Conservation (phyloP, 2,113 vertebrate species). For the Urocynchramus pylzowi region DNA sequence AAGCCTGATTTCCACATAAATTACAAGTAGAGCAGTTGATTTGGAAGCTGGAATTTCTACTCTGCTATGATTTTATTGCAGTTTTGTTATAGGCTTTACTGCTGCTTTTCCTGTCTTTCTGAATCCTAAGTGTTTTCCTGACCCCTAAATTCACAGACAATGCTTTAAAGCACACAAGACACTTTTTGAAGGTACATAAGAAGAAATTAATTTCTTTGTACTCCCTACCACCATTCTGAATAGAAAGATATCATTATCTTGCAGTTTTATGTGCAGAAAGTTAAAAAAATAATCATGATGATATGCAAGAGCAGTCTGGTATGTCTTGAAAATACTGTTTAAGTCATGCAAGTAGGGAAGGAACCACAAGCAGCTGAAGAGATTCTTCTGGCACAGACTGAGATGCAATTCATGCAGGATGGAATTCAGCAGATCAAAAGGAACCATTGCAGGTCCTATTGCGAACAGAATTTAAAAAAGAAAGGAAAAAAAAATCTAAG, state of each 20-base stretch:
- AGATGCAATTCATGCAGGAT: neutral
- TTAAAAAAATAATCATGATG: neutral
- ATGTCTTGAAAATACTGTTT: neutral
- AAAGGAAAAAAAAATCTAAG: fast-evolving
- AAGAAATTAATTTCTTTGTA: neutral
- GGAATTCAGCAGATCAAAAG: neutral
- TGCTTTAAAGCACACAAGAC: neutral
- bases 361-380: neutral
- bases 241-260: neutral
- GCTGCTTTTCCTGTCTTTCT: neutral
- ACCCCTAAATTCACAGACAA: neutral
- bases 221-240: neutral
- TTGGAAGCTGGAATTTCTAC: neutral
- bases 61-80: neutral
- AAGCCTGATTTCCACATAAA: neutral
- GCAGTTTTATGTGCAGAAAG: neutral
- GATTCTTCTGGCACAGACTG: neutral
- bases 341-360: neutral
- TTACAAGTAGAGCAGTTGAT: neutral
- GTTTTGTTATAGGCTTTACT: neutral
- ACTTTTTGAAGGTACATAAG: neutral
- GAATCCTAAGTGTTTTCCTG: neutral
- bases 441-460: neutral
- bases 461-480: neutral
- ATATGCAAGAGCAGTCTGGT: neutral